Evolutionary conservation across 2,113 vertebrate genomes (phyloP), one percentile per base, ranked within the genome.

Genomic region (Cacatua alba): DNA sequence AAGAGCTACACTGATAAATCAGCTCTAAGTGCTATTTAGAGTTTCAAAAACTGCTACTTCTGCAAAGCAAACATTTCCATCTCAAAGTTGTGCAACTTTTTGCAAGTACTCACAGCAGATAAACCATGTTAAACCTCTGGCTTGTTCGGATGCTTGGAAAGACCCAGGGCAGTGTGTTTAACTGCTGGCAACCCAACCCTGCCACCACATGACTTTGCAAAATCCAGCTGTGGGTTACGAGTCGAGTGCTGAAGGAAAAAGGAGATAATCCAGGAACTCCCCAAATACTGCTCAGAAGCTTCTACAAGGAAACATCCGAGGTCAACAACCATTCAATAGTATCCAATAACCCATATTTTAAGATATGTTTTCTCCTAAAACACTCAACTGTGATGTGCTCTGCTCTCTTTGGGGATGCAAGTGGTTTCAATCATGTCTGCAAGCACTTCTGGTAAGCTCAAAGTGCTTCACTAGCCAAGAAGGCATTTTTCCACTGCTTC

Each of bases 21-120:
- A 82, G 44, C 88, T 83, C 18, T 37, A 84, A 87, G 31, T 16
- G 8, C 62, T 65, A 82, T 81, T 81, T 76, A 52, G 43, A 39
- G 44, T 81, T 89, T 84, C 63, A 89, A 79, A 92, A 79, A 29
- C 9, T 35, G 41, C 44, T 92, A 24, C 65, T 91, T 69, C 65
- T 80, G 77, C 77, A 78, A 86, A 93, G 64, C 72, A 83, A 93
- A 44, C 90, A 88, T 88, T 97, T 88, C 75, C 88, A 82, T n/a
- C 82, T 83, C 48, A 53, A 88, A 78, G 52, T 76, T 92, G 80
- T 25, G 72, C 76, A 88, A 81, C 13, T 89, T 90, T 69, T 87
- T 77, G 77, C 51, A 49, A 86, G 39, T 28, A 35, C 37, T 93
- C 26, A 9, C 26, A 86, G 63, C 74, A 92, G 86, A 95, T 59